Conservation (phyloP, 92 coral and sea anemone species). For the Phymanthus crucifer region DNA sequence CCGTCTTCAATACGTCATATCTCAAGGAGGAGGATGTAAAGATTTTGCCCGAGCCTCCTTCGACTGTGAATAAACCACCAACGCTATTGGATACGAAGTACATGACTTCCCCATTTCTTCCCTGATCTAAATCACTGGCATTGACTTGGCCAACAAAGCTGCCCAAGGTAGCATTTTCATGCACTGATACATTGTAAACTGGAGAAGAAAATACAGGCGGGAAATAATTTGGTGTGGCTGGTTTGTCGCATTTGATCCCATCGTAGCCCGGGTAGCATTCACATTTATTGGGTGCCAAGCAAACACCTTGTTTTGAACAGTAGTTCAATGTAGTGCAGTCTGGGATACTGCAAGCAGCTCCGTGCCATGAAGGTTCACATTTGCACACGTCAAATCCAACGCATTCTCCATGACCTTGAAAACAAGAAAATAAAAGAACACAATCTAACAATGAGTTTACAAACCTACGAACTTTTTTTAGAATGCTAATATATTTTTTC, state of each 20-base stretch:
- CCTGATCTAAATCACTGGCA: slow-evolving; percentile 70
- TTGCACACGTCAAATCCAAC: slow-evolving; percentile 49
- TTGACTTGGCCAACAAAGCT: slow-evolving; percentile 39
- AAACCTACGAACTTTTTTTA: too few species aligned
- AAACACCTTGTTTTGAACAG: slow-evolving; percentile 68
- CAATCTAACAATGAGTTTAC: not conserved
- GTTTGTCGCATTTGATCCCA: slow-evolving; percentile 53
- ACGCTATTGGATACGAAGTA: slow-evolving; percentile 34
- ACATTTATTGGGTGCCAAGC: slow-evolving; percentile 63
- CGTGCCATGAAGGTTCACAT: slow-evolving; percentile 63
- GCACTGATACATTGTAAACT: slow-evolving; percentile 54
- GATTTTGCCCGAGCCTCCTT: slow-evolving; percentile 55
- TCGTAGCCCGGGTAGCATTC: slow-evolving; percentile 66
- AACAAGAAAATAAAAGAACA: not conserved
- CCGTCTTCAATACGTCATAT: slow-evolving; percentile 37
- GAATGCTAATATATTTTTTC: too few species aligned
- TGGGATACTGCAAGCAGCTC: slow-evolving; percentile 66
- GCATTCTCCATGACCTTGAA: slow-evolving; percentile 65
- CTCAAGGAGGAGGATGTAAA: slow-evolving; percentile 34
- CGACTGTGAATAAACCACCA: slow-evolving; percentile 44
- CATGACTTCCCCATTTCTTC: slow-evolving; percentile 59
- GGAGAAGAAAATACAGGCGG: slow-evolving; percentile 45
- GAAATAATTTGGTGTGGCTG: slow-evolving; percentile 53
- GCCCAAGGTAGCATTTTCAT: slow-evolving; percentile 56
- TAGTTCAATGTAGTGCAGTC: slow-evolving; percentile 59